Conservation (phyloP, 2,888 invertebrate genomes). For the Catotricha subobsoleta region DNA sequence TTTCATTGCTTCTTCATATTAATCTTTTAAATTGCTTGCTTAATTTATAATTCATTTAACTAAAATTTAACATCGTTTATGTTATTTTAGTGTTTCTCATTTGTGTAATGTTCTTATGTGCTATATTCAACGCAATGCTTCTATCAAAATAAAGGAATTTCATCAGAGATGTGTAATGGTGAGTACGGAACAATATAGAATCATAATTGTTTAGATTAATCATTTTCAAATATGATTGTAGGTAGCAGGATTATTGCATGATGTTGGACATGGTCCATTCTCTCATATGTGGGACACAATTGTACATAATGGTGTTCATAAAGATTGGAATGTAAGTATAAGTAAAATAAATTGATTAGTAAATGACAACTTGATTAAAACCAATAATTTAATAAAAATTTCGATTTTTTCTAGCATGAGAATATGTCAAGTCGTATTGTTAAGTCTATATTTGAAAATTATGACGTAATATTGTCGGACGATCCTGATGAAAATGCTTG, state of each 20-base stretch:
- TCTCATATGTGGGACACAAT: constrained; percentile 43
- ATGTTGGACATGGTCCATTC: constrained; percentile 50
- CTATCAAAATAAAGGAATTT: constrained; percentile 15
- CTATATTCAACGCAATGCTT: constrained; percentile 23
- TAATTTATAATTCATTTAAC: too few relatives aligned
- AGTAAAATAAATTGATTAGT: not conserved
- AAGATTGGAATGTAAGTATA: constrained; percentile 5
- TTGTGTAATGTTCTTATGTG: constrained; percentile 30
- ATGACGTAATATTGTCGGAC: constrained; percentile 15
- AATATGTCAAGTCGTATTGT: constrained; percentile 8
- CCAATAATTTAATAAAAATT: not conserved
- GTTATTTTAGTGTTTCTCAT: constrained; percentile 31
- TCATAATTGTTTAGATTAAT: not conserved
- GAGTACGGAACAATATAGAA: constrained; percentile 7
- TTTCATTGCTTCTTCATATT: too few relatives aligned
- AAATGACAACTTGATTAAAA: not conserved
- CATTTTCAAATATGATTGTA: constrained; percentile 13
- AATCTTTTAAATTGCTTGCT: too few relatives aligned
- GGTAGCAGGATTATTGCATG: constrained; percentile 48
- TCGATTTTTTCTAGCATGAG: constrained; percentile 18
- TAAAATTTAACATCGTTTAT: not conserved
- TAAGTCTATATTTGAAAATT: constrained; percentile 10
- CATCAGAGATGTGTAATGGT: constrained; percentile 21
- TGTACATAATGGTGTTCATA: constrained; percentile 7
- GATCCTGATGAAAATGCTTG: constrained; percentile 15